Evolutionary conservation across 2,113 vertebrate genomes (phyloP).

Genomic region (Camelus bactrianus): DNA sequence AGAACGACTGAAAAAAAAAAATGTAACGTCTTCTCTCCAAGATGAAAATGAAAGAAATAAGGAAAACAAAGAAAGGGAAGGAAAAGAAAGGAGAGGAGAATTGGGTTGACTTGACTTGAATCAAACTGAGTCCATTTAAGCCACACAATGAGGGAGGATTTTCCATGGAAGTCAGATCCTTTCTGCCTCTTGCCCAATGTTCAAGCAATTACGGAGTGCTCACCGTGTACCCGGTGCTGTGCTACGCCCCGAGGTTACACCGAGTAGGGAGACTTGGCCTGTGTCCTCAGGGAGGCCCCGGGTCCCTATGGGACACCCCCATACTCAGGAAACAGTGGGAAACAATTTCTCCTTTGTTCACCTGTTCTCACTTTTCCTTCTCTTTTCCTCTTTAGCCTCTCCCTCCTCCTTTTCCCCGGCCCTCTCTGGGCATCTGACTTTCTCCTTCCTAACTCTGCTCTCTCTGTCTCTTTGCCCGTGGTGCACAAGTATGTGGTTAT

Average conservation of each 20-base stretch:
- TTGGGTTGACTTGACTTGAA: too few species aligned
- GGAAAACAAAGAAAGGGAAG: not conserved
- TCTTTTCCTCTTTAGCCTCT: too few species aligned
- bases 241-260: not conserved
- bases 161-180: not conserved
- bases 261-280: not conserved
- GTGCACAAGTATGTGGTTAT: accelerated
- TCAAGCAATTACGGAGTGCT: not conserved
- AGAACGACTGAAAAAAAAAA: not conserved
- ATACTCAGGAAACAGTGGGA: accelerated
- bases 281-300: not conserved
- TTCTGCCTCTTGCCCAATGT: not conserved
- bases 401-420: accelerated
- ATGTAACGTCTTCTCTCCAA: not conserved
- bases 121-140: not conserved
- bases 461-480: not conserved
- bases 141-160: not conserved
- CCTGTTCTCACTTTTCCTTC: not conserved
- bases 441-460: not conserved
- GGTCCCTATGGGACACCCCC: not conserved
- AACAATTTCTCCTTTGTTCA: not conserved
- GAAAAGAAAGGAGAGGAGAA: too few species aligned
- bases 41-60: not conserved
- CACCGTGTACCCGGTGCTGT: not conserved
- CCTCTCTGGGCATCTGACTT: accelerated